Conservation (phyloP, 2,888 invertebrate genomes). For the Sthenelais limicola region DNA sequence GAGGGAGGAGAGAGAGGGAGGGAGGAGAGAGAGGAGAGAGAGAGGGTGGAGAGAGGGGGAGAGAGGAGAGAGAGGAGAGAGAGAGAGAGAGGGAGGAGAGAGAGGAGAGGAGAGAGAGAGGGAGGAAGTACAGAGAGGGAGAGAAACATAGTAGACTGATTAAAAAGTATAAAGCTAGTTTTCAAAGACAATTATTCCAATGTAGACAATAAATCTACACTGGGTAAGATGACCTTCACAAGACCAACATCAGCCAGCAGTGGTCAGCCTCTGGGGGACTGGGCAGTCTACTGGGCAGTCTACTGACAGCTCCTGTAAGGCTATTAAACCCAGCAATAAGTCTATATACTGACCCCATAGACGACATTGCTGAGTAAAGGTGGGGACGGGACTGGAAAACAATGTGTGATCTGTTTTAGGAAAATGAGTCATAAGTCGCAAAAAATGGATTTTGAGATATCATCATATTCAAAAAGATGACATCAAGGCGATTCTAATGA, state of each 20-base stretch:
- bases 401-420: no score
- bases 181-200: no score
- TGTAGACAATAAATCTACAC: no score
- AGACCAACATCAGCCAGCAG: no score
- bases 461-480: no score
- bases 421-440: no score
- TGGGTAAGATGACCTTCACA: no score
- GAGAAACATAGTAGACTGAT: neutral
- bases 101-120: conserved; percentile 1
- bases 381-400: no score
- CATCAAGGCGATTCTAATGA: no score
- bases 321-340: neutral
- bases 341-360: neutral
- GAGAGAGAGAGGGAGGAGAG: conserved; percentile 11
- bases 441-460: no score
- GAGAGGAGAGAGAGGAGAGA: conserved; percentile 4
- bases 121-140: neutral
- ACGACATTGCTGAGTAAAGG: neutral
- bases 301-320: neutral
- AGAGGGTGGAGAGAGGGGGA: neutral
- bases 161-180: neutral
- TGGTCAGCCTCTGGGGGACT: neutral
- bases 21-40: neutral
- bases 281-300: neutral
- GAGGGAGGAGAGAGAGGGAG: neutral